Evolutionary conservation across 2,797 vertebrate genomes (phyloP).

Genomic region (Lacerta bilineata): DNA sequence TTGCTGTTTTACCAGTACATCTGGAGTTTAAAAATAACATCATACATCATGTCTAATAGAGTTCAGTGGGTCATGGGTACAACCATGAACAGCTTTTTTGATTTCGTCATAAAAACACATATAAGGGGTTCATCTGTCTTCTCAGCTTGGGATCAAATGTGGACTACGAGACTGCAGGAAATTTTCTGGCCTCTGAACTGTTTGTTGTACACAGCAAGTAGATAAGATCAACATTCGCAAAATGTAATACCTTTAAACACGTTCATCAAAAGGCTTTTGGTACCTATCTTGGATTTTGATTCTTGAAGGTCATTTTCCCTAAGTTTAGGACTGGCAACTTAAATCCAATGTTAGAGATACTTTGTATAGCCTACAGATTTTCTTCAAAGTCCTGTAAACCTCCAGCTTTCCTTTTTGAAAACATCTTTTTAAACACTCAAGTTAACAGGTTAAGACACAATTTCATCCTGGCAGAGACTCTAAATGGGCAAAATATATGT

Average conservation of each 20-base stretch:
- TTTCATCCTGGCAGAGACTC: not conserved
- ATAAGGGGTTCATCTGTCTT: not conserved
- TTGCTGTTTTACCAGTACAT: not conserved
- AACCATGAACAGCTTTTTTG: not conserved
- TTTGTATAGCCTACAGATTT: not conserved
- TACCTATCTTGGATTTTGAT: constrained; percentile 1
- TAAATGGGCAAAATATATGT: not conserved
- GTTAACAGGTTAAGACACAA: not conserved
- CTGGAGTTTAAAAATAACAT: constrained; percentile 9
- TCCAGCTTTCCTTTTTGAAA: not conserved
- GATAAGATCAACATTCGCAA: not conserved
- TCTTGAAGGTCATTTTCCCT: constrained; percentile 2
- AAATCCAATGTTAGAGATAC: not conserved
- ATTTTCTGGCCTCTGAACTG: not conserved
- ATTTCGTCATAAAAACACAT: not conserved
- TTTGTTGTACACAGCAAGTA: constrained; percentile 3
- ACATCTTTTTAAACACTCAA: not conserved
- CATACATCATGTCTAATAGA: not conserved
- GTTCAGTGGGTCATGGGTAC: not conserved
- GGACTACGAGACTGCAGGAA: not conserved
- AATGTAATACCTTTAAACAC: not conserved
- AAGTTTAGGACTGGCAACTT: not conserved
- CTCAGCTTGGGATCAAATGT: not conserved
- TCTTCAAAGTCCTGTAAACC: not conserved
- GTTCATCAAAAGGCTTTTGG: constrained; percentile 10